A percentile compares a stretch with the other conserved stretches of the same genome.
Conservation (phyloP, 2,888 invertebrate species). For the Idaea straminata region DNA sequence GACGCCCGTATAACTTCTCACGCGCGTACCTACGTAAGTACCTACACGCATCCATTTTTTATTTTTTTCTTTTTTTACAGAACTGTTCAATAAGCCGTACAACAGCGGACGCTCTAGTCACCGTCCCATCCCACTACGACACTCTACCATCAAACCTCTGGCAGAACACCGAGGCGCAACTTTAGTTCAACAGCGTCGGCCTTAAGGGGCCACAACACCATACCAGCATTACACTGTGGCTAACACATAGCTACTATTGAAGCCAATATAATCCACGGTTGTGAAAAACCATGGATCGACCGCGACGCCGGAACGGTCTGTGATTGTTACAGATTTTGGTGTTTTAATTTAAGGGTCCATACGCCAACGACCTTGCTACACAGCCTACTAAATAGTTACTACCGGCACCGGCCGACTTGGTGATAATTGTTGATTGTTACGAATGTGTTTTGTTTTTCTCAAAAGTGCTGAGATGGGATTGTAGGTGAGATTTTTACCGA, state of each 20-base stretch:
- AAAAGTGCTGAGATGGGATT: too few species aligned
- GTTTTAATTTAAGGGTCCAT: constrained; percentile 10
- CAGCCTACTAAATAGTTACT: too few species aligned
- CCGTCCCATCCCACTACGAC: constrained; percentile 88
- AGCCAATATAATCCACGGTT: constrained; percentile 44
- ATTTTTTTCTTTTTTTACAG: constrained; percentile 52
- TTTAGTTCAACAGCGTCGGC: constrained; percentile 54
- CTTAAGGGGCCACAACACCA: constrained; percentile 44
- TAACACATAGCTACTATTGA: background rate
- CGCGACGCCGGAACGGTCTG: constrained; percentile 43
- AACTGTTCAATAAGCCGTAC: constrained; percentile 86
- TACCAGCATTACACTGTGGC: constrained; percentile 48
- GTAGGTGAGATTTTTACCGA: too few species aligned
- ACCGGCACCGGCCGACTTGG: too few species aligned
- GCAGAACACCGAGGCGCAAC: constrained; percentile 67
- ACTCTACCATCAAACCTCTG: constrained; percentile 75
- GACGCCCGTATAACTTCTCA: too few species aligned
- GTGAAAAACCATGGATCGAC: constrained; percentile 63
- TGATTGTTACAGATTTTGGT: constrained; percentile 42
- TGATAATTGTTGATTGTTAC: too few species aligned
- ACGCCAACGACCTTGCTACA: too few species aligned
- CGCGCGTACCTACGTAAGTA: too few species aligned
- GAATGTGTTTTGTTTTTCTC: too few species aligned
- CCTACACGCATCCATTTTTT: too few species aligned
- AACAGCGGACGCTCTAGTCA: constrained; percentile 85